Conservation (phyloP, 2,888 invertebrate genomes). For the Brassicogethes aeneus region DNA sequence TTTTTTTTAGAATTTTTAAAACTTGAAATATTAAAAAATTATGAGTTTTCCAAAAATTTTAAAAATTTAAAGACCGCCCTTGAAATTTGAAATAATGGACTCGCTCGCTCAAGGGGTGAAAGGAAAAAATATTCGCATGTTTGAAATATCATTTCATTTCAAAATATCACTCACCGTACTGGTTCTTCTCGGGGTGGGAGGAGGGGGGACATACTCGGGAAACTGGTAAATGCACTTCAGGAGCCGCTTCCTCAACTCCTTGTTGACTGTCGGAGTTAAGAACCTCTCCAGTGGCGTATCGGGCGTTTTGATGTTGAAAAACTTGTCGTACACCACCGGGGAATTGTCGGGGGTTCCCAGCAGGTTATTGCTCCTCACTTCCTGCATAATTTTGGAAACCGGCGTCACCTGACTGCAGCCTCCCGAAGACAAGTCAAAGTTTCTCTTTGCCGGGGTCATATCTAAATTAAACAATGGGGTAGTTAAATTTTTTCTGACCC, state of each 20-base stretch:
- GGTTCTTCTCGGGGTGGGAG: conserved; percentile 29
- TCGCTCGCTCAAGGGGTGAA: too few species aligned
- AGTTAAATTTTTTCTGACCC: too few species aligned
- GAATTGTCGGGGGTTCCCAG: conserved; percentile 12
- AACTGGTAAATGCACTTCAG: conserved; percentile 43
- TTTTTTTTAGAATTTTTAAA: too few species aligned
- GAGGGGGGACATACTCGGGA: conserved; percentile 40
- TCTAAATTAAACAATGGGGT: too few species aligned
- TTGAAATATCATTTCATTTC: too few species aligned
- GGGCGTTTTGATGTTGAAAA: conserved; percentile 41
- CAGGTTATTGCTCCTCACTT: conserved; percentile 27
- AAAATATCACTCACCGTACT: conserved; percentile 41
- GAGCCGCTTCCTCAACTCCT: conserved; percentile 43
- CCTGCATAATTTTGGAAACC: conserved; percentile 34
- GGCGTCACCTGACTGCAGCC: conserved; percentile 33
- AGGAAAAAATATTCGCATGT: too few species aligned
- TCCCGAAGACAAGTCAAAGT: conserved; percentile 2
- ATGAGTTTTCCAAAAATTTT: too few species aligned
- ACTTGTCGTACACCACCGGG: conserved; percentile 1
- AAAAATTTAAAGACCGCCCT: too few species aligned
- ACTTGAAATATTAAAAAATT: too few species aligned
- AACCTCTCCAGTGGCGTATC: conserved; percentile 48
- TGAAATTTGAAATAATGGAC: too few species aligned
- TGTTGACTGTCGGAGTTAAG: conserved; percentile 43
- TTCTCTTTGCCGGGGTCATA: background rate